phyloP scores from a whole-genome alignment of 2,888 invertebrate genomes.

The Alviniconcha strummeri region DNA sequence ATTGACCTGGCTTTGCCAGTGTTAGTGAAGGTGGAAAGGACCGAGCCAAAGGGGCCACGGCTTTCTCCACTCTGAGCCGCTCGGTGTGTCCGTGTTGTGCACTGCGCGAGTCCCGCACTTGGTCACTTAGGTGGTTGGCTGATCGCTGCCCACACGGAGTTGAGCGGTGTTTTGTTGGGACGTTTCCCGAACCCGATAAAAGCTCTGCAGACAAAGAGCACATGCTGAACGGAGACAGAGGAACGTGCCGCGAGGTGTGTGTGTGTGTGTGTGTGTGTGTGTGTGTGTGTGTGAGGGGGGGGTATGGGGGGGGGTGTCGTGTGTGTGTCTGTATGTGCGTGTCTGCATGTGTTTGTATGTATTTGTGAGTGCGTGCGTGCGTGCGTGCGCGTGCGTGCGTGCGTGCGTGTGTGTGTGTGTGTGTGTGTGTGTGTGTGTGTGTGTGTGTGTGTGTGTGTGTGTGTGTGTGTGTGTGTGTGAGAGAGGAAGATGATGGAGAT shows the following conservation, averaged over 20 bases:
- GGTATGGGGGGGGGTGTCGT: neutral
- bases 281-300: neutral
- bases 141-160: too few species aligned
- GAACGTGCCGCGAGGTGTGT: neutral
- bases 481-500: neutral
- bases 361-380: neutral
- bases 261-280: neutral
- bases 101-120: too few species aligned
- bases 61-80: too few species aligned
- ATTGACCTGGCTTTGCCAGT: too few species aligned
- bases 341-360: neutral
- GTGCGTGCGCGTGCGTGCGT: neutral
- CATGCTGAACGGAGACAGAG: too few species aligned
- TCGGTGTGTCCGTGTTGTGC: too few species aligned
- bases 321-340: neutral
- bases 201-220: too few species aligned
- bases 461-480: constrained; percentile 5
- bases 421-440: neutral
- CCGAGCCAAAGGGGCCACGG: too few species aligned
- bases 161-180: too few species aligned
- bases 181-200: too few species aligned
- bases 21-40: too few species aligned
- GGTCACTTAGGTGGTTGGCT: too few species aligned
- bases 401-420: neutral
- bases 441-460: neutral